Evolutionary conservation across 2,113 vertebrate species (phyloP).

Genomic region (Thamnophis sirtalis): DNA sequence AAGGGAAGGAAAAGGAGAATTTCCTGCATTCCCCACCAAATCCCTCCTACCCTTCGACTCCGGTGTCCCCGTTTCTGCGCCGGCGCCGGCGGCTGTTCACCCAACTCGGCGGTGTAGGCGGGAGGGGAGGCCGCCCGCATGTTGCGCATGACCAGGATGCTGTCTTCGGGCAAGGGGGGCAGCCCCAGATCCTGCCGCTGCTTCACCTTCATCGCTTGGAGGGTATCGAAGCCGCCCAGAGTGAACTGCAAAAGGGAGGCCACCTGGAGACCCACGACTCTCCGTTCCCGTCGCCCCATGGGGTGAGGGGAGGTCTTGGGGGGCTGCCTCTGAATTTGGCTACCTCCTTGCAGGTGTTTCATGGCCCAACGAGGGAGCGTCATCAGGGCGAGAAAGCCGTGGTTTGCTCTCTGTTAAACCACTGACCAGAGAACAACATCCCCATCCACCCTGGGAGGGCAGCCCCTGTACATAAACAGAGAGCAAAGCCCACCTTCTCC

Average conservation of each 20-base stretch:
- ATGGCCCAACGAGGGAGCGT: neutral
- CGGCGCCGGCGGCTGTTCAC: conserved; percentile 76
- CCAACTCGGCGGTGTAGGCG: conserved; percentile 84
- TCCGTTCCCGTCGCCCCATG: neutral
- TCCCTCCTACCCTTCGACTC: conserved; percentile 79
- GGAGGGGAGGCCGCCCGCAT: conserved; percentile 91
- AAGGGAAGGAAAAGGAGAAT: rapidly evolving
- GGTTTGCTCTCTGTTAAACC: too few relatives aligned
- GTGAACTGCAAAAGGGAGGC: conserved; percentile 75
- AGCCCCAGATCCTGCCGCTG: conserved; percentile 77
- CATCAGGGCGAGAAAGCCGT: neutral
- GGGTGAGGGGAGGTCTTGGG: too few relatives aligned
- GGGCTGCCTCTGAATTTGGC: neutral
- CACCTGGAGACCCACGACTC: too few relatives aligned
- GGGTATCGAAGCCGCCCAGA: conserved; percentile 87
- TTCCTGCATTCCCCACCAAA: neutral
- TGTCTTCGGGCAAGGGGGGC: conserved; percentile 86
- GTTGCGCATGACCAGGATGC: conserved; percentile 88
- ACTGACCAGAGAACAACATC: too few relatives aligned
- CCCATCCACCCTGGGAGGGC: too few relatives aligned
- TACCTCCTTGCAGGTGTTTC: neutral
- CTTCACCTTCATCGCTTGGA: conserved; percentile 84
- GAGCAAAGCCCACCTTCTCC: too few relatives aligned
- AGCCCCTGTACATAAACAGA: too few relatives aligned
- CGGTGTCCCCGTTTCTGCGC: conserved; percentile 80